Base-by-base conservation (phyloP, 1,140 invertebrate species). In the Drosophila nebulosa region DNA sequence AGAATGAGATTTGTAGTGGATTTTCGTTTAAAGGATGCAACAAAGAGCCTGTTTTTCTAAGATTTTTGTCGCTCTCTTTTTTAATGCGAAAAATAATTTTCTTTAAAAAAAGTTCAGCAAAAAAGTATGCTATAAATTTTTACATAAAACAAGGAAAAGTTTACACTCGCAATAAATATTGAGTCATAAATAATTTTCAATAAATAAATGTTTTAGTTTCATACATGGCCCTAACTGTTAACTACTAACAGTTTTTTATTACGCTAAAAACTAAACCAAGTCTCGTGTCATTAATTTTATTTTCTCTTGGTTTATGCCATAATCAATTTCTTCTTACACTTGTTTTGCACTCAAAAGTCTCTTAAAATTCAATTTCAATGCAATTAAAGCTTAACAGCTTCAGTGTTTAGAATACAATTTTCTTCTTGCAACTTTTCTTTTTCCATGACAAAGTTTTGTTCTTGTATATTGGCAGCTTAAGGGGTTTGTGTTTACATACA, bases 321-420 rank as follows among this genome's bases (percentile, higher is more conserved):
- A 30, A 30, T 30, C 24, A 55, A 55, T 14, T 55, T 55, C 26
- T 30, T 16, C 12, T 30, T 7, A 6, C 24, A 10, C 39, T 55
- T 30, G 52, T 10, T 55, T 18, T 10, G 14, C 24, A 55, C 26
- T 55, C 26, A 30, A 26, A 55, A 55, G 52, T 30, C 52, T 55
- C 27, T 55, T 55, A 55, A 30, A 30, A 30, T 55, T 55, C 26
- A 55, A 55, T 55, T 55, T 55, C 30, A 7, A 7, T 42, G 24
- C 26, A 55, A 30, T 30, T 26, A 16, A 55, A 55, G 52, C 52
- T 55, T 55, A 55, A 32, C 30, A 32, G 30, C 10, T 32, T 32
- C 30, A 30, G n/a, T 30, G 52, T 26, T 30, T 55, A 55, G 27
- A 30, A 55, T 30, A 16, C 52, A 55, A 55, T 55, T 55, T 55